A percentile compares a stretch with the other conserved stretches of the same genome.
Conservation (phyloP, 2,113 vertebrate species). For the Oenanthe oenanthe region DNA sequence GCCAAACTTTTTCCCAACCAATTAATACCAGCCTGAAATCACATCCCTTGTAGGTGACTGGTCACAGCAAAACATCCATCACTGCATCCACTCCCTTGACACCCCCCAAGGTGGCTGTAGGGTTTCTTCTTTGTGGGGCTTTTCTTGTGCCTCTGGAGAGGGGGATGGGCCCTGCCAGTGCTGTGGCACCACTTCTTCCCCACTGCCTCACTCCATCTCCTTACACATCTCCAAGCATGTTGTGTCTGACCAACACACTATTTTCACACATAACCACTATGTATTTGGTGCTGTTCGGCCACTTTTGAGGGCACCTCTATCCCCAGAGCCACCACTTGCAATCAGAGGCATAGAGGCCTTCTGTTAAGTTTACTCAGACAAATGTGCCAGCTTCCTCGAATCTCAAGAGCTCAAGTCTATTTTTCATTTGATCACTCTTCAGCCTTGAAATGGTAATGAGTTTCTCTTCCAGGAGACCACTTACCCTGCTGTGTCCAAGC, state of each 20-base stretch:
- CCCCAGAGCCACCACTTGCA: not conserved
- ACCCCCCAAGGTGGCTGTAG: not conserved
- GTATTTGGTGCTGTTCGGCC: no score
- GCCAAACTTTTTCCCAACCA: not conserved
- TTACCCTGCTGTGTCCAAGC: not conserved
- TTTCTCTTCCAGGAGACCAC: not conserved
- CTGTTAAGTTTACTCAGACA: not conserved
- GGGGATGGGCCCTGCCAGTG: no score
- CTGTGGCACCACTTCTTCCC: not conserved
- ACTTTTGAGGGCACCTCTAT: not conserved
- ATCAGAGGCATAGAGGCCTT: not conserved
- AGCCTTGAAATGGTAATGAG: not conserved
- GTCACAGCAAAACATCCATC: not conserved
- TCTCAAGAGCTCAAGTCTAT: not conserved
- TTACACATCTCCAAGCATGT: rapidly evolving
- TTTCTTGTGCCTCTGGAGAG: no score
- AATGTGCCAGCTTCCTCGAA: not conserved
- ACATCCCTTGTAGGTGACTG: not conserved
- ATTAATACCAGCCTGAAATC: not conserved
- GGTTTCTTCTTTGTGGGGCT: not conserved
- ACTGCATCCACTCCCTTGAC: not conserved
- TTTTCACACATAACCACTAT: rapidly evolving
- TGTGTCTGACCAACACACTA: not conserved
- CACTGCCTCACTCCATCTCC: not conserved
- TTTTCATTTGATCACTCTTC: not conserved